Conservation (phyloP, 1,140 invertebrate species). For the Brachionus asplanchnoidis region DNA sequence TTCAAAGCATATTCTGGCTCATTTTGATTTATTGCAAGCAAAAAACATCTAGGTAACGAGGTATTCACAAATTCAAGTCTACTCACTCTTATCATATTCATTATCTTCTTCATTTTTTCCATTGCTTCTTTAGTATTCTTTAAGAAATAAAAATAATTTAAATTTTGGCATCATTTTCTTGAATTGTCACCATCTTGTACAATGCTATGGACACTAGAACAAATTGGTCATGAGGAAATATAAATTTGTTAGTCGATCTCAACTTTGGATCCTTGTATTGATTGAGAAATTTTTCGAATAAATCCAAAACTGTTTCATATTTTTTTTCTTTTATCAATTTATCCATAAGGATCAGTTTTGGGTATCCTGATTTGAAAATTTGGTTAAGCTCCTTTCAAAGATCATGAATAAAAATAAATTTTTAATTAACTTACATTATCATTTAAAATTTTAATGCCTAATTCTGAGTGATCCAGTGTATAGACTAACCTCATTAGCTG, state of each 20-base stretch:
- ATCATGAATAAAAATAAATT: neutral
- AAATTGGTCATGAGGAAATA: conserved; percentile 30
- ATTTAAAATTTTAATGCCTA: neutral
- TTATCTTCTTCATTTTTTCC: neutral
- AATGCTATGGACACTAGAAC: neutral
- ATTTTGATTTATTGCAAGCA: conserved; percentile 15
- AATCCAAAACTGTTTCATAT: neutral
- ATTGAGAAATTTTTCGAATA: neutral
- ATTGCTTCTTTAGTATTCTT: neutral
- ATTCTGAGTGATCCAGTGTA: neutral
- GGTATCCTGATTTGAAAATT: conserved; percentile 10
- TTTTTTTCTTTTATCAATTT: conserved; percentile 20
- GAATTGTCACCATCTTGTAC: neutral
- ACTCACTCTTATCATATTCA: neutral
- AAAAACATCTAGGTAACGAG: conserved; percentile 15
- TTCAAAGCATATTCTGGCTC: conserved; percentile 26
- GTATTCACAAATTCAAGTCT: conserved; percentile 22
- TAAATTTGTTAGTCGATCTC: neutral
- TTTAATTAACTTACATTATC: neutral
- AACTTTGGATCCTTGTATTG: neutral
- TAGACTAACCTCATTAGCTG: conserved; percentile 23
- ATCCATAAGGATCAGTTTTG: conserved; percentile 27
- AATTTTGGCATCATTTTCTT: neutral
- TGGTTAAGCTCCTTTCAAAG: neutral
- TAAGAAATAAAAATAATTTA: neutral